A percentile compares a stretch with the other conserved stretches of the same genome.
These are phyloP conservation scores for Pristis pectinata DNA, from an alignment of 2,797 vertebrate genomes.

Conservation along the genomic window DNA sequence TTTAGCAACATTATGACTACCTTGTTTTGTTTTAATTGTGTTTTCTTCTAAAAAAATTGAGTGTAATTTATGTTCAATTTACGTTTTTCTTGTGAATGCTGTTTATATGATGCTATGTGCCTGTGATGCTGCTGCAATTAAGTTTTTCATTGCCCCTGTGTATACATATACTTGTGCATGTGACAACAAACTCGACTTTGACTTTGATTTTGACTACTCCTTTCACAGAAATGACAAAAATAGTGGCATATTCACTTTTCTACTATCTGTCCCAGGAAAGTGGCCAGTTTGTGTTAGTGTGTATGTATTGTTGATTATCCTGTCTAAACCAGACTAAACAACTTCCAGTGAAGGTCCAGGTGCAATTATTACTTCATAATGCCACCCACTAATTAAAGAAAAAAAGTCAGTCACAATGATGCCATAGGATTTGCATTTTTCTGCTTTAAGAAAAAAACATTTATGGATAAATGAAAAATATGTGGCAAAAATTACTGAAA, in stretches of 20 bases:
- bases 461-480: not conserved
- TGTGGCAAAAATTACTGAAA: not conserved
- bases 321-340: slow-evolving; percentile 10
- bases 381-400: not conserved
- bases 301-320: not conserved
- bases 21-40: too few relatives aligned
- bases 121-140: too few relatives aligned
- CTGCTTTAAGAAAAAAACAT: not conserved
- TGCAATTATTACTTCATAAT: not conserved
- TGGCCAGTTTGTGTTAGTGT: not conserved
- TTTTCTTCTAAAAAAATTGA: too few relatives aligned
- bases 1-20: too few relatives aligned
- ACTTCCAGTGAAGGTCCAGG: not conserved
- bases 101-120: too few relatives aligned
- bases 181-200: too few relatives aligned
- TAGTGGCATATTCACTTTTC: not conserved
- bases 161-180: too few relatives aligned
- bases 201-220: too few relatives aligned
- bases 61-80: too few relatives aligned
- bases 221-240: slow-evolving; percentile 12
- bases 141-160: too few relatives aligned
- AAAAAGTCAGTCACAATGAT: not conserved
- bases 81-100: too few relatives aligned
- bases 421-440: not conserved
- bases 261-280: not conserved